Percentiles rank a stretch among this genome's conserved stretches.
Conservation (phyloP, 2,888 invertebrate genomes). For the Eilema griseolum region DNA sequence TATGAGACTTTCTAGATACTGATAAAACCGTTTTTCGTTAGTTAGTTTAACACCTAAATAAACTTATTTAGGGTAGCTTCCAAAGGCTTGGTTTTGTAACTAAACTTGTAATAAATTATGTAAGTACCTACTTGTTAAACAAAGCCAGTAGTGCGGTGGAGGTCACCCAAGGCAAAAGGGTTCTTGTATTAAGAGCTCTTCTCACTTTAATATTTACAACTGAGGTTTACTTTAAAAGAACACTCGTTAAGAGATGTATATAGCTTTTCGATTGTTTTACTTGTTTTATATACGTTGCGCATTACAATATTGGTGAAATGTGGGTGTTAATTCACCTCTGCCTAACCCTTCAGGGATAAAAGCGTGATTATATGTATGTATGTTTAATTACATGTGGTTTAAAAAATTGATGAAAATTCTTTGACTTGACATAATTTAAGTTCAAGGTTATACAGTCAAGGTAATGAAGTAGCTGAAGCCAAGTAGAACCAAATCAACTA, state of each 20-base stretch:
- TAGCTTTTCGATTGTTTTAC: slow-evolving; percentile 35
- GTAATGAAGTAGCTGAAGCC: no score
- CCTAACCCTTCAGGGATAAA: no score
- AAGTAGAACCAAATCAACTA: no score
- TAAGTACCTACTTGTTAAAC: slow-evolving; percentile 27
- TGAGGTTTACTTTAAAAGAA: slow-evolving; percentile 53
- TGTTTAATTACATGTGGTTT: no score
- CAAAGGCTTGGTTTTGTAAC: slow-evolving; percentile 32
- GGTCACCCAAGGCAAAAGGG: slow-evolving; percentile 56
- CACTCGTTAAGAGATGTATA: slow-evolving; percentile 47
- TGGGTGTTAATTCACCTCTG: no score
- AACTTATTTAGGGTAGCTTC: slow-evolving; percentile 26
- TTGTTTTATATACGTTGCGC: slow-evolving; percentile 9
- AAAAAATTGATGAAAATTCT: no score
- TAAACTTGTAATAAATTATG: slow-evolving; percentile 43
- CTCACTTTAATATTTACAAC: slow-evolving; percentile 43
- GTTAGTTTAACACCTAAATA: slow-evolving; percentile 42
- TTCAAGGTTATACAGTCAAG: no score
- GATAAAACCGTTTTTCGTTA: slow-evolving; percentile 37
- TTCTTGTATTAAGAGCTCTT: slow-evolving; percentile 57
- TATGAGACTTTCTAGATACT: slow-evolving; percentile 25
- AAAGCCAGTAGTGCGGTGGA: slow-evolving; percentile 37
- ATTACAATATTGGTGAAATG: no score
- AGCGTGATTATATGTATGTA: no score
- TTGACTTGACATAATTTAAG: no score